Percentiles rank a stretch among this genome's conserved stretches.
These are phyloP conservation scores for Platynereis dumerilii DNA, from an alignment of 2,888 invertebrate species.

Conservation along the genomic window DNA sequence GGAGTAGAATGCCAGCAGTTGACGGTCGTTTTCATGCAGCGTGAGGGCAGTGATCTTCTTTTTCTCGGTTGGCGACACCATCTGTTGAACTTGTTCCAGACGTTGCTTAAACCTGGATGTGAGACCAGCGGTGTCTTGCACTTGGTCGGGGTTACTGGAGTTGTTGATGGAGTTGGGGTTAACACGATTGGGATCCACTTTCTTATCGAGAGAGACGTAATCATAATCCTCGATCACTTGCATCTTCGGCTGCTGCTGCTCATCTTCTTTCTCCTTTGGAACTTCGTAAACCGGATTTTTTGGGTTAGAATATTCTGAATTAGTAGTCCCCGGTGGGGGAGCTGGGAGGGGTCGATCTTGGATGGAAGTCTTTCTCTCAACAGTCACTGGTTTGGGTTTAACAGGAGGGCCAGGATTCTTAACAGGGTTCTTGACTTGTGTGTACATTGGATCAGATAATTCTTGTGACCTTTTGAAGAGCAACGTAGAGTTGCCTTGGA, in stretches of 20 bases:
- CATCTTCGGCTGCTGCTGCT: slow-evolving; percentile 36
- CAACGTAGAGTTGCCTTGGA: slow-evolving; percentile 68
- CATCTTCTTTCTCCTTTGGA: slow-evolving; percentile 39
- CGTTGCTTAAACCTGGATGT: slow-evolving; percentile 25
- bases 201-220: slow-evolving; percentile 74
- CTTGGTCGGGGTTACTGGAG: background rate
- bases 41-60: background rate
- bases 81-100: slow-evolving; percentile 25
- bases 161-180: background rate
- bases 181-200: background rate
- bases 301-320: no score
- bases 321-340: slow-evolving; percentile 44
- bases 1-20: slow-evolving; percentile 85
- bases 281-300: slow-evolving; percentile 11
- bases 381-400: slow-evolving; percentile 16
- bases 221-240: slow-evolving; percentile 86
- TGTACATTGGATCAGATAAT: background rate
- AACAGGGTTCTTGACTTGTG: slow-evolving; percentile 21
- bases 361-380: slow-evolving; percentile 63
- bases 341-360: slow-evolving; percentile 69
- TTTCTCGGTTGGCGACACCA: slow-evolving; percentile 7
- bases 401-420: slow-evolving; percentile 25
- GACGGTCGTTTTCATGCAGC: slow-evolving; percentile 72
- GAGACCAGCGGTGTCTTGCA: slow-evolving; percentile 13
- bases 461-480: slow-evolving; percentile 41